These are phyloP conservation scores for Numida meleagris DNA, from an alignment of 2,113 vertebrate species.

Conservation along the genomic window DNA sequence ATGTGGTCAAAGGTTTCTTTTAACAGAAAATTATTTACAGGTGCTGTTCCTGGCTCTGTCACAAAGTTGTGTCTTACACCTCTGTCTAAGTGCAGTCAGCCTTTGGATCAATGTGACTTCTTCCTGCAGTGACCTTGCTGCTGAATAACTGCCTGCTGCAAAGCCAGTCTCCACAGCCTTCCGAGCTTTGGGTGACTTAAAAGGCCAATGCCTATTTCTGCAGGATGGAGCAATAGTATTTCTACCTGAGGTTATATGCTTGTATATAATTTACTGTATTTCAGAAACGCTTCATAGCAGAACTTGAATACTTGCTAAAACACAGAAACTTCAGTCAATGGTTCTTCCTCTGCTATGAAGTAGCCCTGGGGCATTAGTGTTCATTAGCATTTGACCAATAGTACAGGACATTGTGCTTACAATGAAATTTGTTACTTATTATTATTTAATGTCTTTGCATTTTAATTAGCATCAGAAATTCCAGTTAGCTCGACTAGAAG, in stretches of 20 bases:
- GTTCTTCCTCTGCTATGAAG: neutral
- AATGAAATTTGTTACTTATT: neutral
- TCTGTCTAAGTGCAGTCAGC: neutral
- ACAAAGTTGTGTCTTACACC: constrained; percentile 59
- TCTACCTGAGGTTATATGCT: neutral
- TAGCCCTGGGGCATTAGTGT: neutral
- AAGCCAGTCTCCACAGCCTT: neutral
- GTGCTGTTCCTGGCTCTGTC: constrained; percentile 61
- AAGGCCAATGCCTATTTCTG: neutral
- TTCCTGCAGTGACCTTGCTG: constrained; percentile 25
- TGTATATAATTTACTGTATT: neutral
- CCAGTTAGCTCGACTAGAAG: constrained; percentile 28
- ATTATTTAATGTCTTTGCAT: constrained; percentile 26
- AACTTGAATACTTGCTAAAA: neutral
- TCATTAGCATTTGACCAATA: constrained; percentile 13
- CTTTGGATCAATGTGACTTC: constrained; percentile 44
- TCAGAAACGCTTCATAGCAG: constrained; percentile 1
- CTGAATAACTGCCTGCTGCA: neutral
- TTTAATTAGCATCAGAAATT: constrained; percentile 21
- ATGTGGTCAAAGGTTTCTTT: constrained; percentile 54
- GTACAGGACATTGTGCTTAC: neutral
- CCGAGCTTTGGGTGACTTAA: neutral
- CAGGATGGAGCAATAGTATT: neutral
- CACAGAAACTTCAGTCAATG: neutral
- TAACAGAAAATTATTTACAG: constrained; percentile 68